Base-by-base conservation (phyloP, 2,113 vertebrate genomes). In the Danionella cerebrum region DNA sequence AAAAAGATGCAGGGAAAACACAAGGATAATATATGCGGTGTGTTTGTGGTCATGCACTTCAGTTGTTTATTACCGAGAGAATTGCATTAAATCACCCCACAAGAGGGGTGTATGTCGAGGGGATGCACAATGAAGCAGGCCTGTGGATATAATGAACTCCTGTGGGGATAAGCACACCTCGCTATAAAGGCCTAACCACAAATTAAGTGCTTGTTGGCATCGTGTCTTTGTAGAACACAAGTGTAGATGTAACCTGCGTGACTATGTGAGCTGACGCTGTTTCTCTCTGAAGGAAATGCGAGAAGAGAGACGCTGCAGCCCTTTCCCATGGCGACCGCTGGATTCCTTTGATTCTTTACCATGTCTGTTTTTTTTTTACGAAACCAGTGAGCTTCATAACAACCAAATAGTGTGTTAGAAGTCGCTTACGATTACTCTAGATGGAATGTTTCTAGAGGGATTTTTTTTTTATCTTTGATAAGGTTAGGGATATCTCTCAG, bases 131-230 rank as follows among this genome's bases (percentile, higher is more conserved):
- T 70, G 83, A 85, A 84, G 83, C 79, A 80, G 44, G 84, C 87
- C 82, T 84, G 83, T 84, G 82, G 76, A 85, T 88, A 85, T 90
- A 90, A 90, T 90, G 87, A 90, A 89, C 88, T 87, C 88, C 87
- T 82, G 63, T 73, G 88, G 86, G 88, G 86, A 89, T 89, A 88
- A 88, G 87, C 85, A 85, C 76, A 81, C 78, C 81, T 86, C 81
- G 83, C 85, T 89, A 89, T 87, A 85, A 87, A 88, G 82, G 82
- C 84, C 83, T 87, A 86, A 88, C 88, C 86, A 85, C 84, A 80
- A 89, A 88, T 87, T 89, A 90, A 89, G 84, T 86, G 84, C 81
- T 86, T 85, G 82, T 85, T 85, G 82, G 84, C 84, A 78, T 81
- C 80, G 71, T 83, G 85, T 83, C 82, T 88, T 84, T 85, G 80